Percentiles rank a stretch among this genome's conserved stretches.
Evolutionary conservation across 2,797 vertebrate genomes (phyloP).

Genomic region (Balearica regulorum): DNA sequence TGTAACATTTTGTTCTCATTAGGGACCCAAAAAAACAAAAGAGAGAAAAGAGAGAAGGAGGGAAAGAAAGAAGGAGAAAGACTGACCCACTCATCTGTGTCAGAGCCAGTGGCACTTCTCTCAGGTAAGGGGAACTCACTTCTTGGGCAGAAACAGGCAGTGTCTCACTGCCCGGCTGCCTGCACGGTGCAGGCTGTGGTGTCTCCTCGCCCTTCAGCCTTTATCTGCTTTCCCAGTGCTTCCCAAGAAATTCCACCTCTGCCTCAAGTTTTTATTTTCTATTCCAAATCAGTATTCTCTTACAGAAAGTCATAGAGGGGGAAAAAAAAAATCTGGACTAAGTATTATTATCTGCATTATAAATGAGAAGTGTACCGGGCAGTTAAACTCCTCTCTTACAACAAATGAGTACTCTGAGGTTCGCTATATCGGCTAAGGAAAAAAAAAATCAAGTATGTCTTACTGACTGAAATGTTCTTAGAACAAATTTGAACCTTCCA

Average conservation of each 20-base stretch:
- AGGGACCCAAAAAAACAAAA: not conserved
- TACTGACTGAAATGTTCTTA: not conserved
- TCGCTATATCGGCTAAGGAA: not conserved
- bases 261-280: not conserved
- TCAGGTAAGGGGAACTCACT: not conserved
- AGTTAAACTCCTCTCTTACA: not conserved
- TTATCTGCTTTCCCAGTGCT: not conserved
- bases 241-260: not conserved
- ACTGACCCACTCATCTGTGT: not conserved
- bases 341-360: not conserved
- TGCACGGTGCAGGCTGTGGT: accelerated
- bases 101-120: not conserved
- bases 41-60: not conserved
- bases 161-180: not conserved
- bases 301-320: not conserved
- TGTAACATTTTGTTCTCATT: not conserved
- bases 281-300: not conserved
- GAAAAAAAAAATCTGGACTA: not conserved
- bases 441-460: not conserved
- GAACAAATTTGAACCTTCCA: not conserved
- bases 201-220: not conserved
- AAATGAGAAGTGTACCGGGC: not conserved
- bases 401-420: not conserved
- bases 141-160: not conserved
- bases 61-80: not conserved